Conservation (phyloP, 2,797 vertebrate species). For the Hyperoplus immaculatus region DNA sequence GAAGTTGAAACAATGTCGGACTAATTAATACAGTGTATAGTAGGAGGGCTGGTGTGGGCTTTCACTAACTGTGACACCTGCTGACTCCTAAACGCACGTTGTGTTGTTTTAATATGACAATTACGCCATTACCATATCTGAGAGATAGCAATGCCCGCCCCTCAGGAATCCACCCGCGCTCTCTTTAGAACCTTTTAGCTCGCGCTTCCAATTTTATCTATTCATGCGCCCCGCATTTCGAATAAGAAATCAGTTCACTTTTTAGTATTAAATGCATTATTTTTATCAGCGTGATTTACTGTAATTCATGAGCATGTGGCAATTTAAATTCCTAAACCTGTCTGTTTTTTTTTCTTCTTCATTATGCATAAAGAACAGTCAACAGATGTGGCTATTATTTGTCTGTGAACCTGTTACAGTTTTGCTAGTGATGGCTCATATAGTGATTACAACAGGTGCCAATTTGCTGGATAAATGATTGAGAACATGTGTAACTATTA, state of each 20-base stretch:
- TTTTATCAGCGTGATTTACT: conserved; percentile 60
- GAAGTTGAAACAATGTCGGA: conserved; percentile 78
- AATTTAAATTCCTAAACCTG: conserved; percentile 43
- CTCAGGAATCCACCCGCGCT: conserved; percentile 82
- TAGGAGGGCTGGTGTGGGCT: conserved; percentile 81
- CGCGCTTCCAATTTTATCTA: conserved; percentile 76
- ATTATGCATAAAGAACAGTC: conserved; percentile 48
- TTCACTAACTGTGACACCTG: conserved; percentile 85
- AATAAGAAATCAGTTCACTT: conserved; percentile 79
- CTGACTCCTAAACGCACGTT: conserved; percentile 86
- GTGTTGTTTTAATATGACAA: conserved; percentile 88
- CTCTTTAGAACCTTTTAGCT: conserved; percentile 82
- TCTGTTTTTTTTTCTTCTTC: conserved; percentile 17
- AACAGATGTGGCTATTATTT: conserved; percentile 60
- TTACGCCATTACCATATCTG: conserved; percentile 87
- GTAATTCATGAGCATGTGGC: conserved; percentile 66
- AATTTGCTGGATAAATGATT: conserved; percentile 42
- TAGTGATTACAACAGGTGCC: conserved; percentile 40
- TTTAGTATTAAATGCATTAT: conserved; percentile 64
- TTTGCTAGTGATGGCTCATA: conserved; percentile 34
- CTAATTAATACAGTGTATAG: conserved; percentile 86
- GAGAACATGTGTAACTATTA: conserved; percentile 23
- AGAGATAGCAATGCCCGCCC: conserved; percentile 78
- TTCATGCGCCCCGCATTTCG: conserved; percentile 72
- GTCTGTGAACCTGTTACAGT: conserved; percentile 54